These are phyloP conservation scores for Urosaurus nigricauda DNA, from an alignment of 2,797 vertebrate genomes.

Conservation along the genomic window DNA sequence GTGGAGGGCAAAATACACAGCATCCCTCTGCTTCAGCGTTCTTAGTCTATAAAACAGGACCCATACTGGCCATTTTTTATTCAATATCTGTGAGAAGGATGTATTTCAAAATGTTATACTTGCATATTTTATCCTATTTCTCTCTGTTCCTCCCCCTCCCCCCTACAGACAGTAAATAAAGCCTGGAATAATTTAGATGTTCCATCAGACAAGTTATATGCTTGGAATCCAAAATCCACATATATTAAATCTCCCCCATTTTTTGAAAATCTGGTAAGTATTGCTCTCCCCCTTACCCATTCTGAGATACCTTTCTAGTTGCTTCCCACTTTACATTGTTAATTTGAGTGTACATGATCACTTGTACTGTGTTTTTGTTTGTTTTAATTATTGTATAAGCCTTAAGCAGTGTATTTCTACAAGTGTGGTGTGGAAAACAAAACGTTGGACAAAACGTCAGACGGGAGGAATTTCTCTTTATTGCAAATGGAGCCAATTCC, in stretches of 20 bases:
- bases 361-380: background rate
- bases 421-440: background rate
- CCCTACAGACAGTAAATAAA: constrained; percentile 89
- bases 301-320: background rate
- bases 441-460: no score
- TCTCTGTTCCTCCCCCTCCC: constrained; percentile 26
- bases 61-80: background rate
- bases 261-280: constrained; percentile 91
- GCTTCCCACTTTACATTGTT: background rate
- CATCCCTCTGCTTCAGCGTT: background rate
- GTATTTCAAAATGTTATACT: background rate
- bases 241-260: constrained; percentile 98
- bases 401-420: background rate
- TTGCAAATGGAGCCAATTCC: no score
- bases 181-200: constrained; percentile 92
- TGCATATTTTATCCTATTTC: constrained; percentile 13
- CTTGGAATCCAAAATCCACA: constrained; percentile 94
- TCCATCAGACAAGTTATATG: constrained; percentile 90
- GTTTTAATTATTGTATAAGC: background rate
- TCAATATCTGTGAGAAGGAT: background rate
- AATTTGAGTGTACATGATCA: no score
- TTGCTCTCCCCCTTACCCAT: no score
- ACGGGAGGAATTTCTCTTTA: no score
- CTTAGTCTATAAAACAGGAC: background rate
- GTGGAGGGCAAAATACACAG: background rate